phyloP scores from a whole-genome alignment of 2,797 vertebrate genomes.

The Pitangus sulphuratus region DNA sequence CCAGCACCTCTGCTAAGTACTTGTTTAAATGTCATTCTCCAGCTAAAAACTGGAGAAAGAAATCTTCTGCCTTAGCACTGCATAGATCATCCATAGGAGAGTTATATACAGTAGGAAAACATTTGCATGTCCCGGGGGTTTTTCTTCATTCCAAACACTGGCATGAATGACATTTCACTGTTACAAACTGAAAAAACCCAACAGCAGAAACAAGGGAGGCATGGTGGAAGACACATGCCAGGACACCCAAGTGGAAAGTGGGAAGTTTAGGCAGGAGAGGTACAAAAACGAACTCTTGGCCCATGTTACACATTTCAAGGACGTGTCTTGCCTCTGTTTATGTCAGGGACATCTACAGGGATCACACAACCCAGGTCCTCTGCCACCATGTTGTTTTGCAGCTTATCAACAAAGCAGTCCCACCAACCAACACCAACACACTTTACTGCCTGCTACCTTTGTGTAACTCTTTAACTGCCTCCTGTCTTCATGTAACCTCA shows the following conservation, averaged over 20 bases:
- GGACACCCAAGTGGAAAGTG: neutral
- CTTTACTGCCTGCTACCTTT: neutral
- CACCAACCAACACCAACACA: neutral
- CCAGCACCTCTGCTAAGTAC: neutral
- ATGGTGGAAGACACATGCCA: neutral
- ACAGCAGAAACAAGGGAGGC: neutral
- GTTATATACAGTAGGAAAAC: rapidly evolving
- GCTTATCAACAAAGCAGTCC: neutral
- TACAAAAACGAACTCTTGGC: rapidly evolving
- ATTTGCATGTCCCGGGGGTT: neutral
- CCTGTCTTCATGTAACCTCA: rapidly evolving
- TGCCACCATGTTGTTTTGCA: neutral
- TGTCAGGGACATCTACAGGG: neutral
- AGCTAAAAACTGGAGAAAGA: neutral
- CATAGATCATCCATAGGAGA: neutral
- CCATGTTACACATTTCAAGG: neutral
- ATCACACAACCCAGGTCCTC: neutral
- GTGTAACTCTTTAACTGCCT: neutral
- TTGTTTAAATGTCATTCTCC: neutral
- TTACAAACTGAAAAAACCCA: rapidly evolving
- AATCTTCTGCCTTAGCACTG: neutral
- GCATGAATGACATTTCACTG: neutral
- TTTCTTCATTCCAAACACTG: neutral
- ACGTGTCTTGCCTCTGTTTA: neutral
- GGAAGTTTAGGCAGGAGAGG: neutral